phyloP scores from a whole-genome alignment of 2,797 vertebrate species.

The Myotis vivesi region DNA sequence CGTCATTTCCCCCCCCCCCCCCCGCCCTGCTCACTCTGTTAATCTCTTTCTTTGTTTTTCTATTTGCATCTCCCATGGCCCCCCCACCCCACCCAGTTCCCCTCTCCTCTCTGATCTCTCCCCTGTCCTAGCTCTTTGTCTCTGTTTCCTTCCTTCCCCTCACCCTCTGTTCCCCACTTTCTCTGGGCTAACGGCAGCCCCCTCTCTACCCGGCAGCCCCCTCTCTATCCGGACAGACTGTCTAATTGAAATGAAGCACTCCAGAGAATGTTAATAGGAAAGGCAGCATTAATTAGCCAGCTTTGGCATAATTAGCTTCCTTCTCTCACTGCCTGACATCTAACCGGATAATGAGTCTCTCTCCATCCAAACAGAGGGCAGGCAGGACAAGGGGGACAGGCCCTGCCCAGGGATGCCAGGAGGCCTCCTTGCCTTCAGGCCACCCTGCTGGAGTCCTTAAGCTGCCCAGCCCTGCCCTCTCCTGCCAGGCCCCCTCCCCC shows the following conservation, averaged over 20 bases:
- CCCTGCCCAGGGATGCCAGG: not conserved
- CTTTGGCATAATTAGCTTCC: slow-evolving; percentile 79
- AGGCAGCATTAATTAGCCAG: slow-evolving; percentile 82
- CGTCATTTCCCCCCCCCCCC: too few relatives aligned
- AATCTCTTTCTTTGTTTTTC: slow-evolving; percentile 22
- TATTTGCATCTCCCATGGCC: not conserved
- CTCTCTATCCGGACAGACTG: slow-evolving; percentile 71
- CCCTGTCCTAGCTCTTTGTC: not conserved
- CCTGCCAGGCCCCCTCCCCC: not conserved
- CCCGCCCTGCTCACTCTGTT: not conserved
- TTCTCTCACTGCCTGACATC: slow-evolving; percentile 76
- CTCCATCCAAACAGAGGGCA: slow-evolving; percentile 56
- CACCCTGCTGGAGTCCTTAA: not conserved
- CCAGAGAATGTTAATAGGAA: slow-evolving; percentile 79
- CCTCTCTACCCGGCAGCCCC: slow-evolving; percentile 18
- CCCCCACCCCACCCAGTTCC: not conserved
- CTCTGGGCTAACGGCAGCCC: slow-evolving; percentile 3
- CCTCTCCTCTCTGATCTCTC: not conserved
- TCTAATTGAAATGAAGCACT: slow-evolving; percentile 82
- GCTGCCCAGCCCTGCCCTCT: not conserved
- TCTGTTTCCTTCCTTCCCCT: not conserved
- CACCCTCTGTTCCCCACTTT: slow-evolving; percentile 52
- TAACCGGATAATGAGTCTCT: slow-evolving; percentile 76
- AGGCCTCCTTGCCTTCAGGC: slow-evolving; percentile 48
- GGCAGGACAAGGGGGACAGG: not conserved